Percentiles rank a stretch among this genome's conserved stretches.
Evolutionary conservation across 2,113 vertebrate genomes (phyloP).

Genomic region (Microcebus jonahi): DNA sequence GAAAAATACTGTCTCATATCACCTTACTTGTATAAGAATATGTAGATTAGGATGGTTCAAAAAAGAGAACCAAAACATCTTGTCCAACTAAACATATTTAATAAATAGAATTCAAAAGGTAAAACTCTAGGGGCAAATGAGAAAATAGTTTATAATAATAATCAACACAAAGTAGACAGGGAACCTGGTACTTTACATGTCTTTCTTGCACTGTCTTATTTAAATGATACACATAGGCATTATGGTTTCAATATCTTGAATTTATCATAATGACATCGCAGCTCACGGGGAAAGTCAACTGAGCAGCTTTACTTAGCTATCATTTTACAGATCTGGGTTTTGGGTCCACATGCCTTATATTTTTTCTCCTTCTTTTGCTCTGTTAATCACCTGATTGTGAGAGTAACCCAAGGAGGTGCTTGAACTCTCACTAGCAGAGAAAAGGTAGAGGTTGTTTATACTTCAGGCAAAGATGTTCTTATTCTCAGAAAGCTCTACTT

Average conservation of each 20-base stretch:
- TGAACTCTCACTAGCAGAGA: background rate
- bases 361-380: background rate
- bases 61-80: background rate
- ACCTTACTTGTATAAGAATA: background rate
- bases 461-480: background rate
- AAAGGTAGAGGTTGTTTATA: background rate
- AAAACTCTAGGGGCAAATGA: background rate
- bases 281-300: background rate
- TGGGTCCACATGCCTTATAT: background rate
- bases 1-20: background rate
- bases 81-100: background rate
- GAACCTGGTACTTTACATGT: background rate
- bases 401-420: background rate
- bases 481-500: background rate
- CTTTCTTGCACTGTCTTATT: background rate
- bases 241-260: background rate
- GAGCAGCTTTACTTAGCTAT: too few relatives aligned
- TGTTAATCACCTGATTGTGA: too few relatives aligned
- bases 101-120: background rate
- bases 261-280: background rate
- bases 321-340: background rate
- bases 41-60: background rate
- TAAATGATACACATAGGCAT: background rate
- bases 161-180: too few relatives aligned
- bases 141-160: background rate